phyloP scores from a whole-genome alignment of 2,797 vertebrate genomes.

The Liparis tanakae region DNA sequence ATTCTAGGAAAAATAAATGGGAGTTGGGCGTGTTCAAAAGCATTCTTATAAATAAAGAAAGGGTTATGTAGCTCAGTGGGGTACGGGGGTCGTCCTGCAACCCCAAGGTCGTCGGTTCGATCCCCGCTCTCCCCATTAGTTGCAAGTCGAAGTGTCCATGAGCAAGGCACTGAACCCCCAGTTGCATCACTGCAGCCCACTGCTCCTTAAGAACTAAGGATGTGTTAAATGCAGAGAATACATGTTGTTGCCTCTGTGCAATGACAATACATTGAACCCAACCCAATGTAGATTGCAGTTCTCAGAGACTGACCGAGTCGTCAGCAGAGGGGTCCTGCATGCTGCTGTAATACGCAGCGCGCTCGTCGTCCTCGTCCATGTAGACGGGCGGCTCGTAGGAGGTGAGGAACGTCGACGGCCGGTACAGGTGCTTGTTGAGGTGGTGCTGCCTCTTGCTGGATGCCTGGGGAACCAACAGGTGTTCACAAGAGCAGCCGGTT shows the following conservation, averaged over 20 bases:
- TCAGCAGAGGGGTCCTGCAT: constrained; percentile 88
- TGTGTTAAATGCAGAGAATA: too few species aligned
- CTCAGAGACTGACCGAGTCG: constrained; percentile 87
- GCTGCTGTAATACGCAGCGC: constrained; percentile 85
- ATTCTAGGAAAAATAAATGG: background rate
- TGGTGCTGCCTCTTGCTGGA: constrained; percentile 96
- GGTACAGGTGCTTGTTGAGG: constrained; percentile 98
- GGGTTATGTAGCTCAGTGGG: too few species aligned
- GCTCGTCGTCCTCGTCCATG: constrained; percentile 98
- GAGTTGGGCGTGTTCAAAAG: background rate
- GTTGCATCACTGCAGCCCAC: too few species aligned
- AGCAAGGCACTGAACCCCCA: too few species aligned
- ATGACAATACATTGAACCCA: too few species aligned
- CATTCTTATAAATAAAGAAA: background rate
- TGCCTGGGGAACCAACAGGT: constrained; percentile 78
- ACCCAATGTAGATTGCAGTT: background rate
- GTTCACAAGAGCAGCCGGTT: background rate
- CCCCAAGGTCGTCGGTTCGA: too few species aligned
- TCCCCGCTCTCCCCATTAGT: too few species aligned
- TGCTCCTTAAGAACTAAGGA: too few species aligned
- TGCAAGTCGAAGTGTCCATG: too few species aligned
- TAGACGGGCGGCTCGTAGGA: constrained; percentile 98
- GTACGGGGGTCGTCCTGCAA: too few species aligned
- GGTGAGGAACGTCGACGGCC: constrained; percentile 97
- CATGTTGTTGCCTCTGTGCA: too few species aligned